A percentile compares a stretch with the other conserved stretches of the same genome.
phyloP scores from a whole-genome alignment of 2,888 invertebrate genomes.

The Agrotis puta region DNA sequence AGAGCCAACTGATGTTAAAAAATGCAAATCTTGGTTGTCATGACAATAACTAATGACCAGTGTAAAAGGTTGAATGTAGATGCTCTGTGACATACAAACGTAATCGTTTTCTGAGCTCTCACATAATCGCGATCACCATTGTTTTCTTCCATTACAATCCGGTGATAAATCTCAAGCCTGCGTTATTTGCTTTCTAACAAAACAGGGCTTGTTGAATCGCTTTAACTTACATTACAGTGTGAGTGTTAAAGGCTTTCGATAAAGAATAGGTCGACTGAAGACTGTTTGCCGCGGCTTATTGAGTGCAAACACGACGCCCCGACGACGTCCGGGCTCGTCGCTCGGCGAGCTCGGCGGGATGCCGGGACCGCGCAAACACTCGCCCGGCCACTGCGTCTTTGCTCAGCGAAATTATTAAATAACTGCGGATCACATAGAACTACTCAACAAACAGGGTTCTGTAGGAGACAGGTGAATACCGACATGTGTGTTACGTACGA shows the following conservation, averaged over 20 bases:
- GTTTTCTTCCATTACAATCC: constrained; percentile 33
- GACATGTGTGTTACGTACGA: constrained; percentile 37
- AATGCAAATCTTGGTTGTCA: constrained; percentile 29
- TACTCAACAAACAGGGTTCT: constrained; percentile 48
- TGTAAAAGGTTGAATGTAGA: constrained; percentile 22
- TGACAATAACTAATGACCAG: constrained; percentile 51
- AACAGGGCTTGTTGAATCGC: constrained; percentile 50
- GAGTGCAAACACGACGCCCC: constrained; percentile 78
- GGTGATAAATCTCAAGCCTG: constrained; percentile 38
- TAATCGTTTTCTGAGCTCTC: constrained; percentile 35
- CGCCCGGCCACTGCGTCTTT: constrained; percentile 62
- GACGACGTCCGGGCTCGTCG: constrained; percentile 53
- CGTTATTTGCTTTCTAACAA: constrained; percentile 43
- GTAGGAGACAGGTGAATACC: constrained; percentile 32
- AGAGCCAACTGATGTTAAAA: constrained; percentile 16
- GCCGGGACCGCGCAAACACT: constrained; percentile 66
- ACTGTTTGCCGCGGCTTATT: constrained; percentile 81
- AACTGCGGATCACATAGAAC: constrained; percentile 57
- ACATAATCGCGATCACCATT: constrained; percentile 37
- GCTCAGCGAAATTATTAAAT: constrained; percentile 71
- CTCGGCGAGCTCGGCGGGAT: constrained; percentile 2
- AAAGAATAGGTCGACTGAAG: constrained; percentile 71
- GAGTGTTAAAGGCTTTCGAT: constrained; percentile 65
- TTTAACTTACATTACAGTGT: constrained; percentile 57
- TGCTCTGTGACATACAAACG: constrained; percentile 21